Evolutionary conservation across 2,113 vertebrate genomes (phyloP).

Genomic region (Neogobius melanostomus): DNA sequence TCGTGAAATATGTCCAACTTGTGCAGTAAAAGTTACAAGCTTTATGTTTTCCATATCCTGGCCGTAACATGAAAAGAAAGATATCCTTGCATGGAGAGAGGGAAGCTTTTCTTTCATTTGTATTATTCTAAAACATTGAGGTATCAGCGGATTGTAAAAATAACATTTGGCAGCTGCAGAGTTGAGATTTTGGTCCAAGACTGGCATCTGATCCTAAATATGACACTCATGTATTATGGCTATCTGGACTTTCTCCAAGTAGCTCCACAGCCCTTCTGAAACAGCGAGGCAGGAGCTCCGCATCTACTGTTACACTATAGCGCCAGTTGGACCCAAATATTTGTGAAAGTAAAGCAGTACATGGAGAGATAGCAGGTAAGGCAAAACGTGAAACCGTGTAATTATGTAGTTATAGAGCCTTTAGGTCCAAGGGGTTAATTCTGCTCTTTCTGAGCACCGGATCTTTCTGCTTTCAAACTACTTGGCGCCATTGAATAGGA

Average conservation of each 20-base stretch:
- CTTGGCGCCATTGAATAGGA: slow-evolving; percentile 26
- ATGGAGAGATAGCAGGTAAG: slow-evolving; percentile 51
- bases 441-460: slow-evolving; percentile 28
- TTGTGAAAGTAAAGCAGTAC: slow-evolving; percentile 60
- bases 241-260: slow-evolving; percentile 18
- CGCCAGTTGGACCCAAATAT: slow-evolving; percentile 48
- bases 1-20: slow-evolving; percentile 2
- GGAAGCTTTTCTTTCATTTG: not conserved
- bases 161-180: not conserved
- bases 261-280: slow-evolving; percentile 10
- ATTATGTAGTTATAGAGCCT: slow-evolving; percentile 54
- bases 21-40: not conserved
- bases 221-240: slow-evolving; percentile 28
- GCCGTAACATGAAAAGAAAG: slow-evolving; percentile 7
- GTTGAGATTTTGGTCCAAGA: not conserved
- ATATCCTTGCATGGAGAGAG: not conserved
- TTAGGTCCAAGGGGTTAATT: slow-evolving; percentile 47
- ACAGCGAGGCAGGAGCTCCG: slow-evolving; percentile 1
- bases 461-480: slow-evolving; percentile 15
- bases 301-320: slow-evolving; percentile 51
- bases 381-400: slow-evolving; percentile 59
- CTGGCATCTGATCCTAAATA: not conserved
- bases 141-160: not conserved
- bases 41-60: slow-evolving; percentile 1
- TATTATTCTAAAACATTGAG: slow-evolving; percentile 2